Base-by-base conservation (phyloP, 2,888 invertebrate genomes). In the Mactromeris polynyma region DNA sequence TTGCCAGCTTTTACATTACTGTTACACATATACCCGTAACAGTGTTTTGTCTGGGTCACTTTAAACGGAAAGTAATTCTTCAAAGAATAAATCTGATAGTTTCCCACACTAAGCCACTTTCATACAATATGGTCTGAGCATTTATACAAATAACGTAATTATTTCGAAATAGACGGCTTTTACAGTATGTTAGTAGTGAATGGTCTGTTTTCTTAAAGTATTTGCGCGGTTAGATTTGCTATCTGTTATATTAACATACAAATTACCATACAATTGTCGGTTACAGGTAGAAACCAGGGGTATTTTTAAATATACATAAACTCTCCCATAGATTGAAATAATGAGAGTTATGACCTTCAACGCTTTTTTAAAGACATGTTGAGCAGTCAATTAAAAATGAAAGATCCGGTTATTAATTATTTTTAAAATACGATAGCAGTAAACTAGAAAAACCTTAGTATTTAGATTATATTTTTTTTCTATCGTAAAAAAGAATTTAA, bases 111-210 rank as follows among this genome's bases (percentile, higher is more conserved):
- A 33, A 36, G 36, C 26, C 26, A 36, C 36, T 19, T 36, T 73
- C 26, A 73, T 36, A 73, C 36, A 73, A 73, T 64, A 46, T n/a
- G 14, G 73, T 73, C 73, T 73, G 73, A 73, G 73, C 73, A 2
- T 17, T 33, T 33, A 19, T 33, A 33, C 14, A 33, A 73, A 73
- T 33, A 73, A 36, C 36, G 73, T 73, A 73, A 73, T 73, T 73
- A 73, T 33, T 73, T 73, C 36, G 19, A 33, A 73, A 33, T 73
- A 73, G 33, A 26, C 14, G 3, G 7, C 14, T 19, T 73, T 73
- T 33, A 36, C 26, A 3, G 17, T 26, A 36, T 73, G 19, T 17
- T 19, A 73, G 26, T 2, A 2, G 2, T 33, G 36, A 33, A 73
- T 36, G 19, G 73, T 31, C 9, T 73, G 19, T 73, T 73, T 33